These are phyloP conservation scores for Brachyistius frenatus DNA, from an alignment of 2,113 vertebrate species.

Conservation along the genomic window DNA sequence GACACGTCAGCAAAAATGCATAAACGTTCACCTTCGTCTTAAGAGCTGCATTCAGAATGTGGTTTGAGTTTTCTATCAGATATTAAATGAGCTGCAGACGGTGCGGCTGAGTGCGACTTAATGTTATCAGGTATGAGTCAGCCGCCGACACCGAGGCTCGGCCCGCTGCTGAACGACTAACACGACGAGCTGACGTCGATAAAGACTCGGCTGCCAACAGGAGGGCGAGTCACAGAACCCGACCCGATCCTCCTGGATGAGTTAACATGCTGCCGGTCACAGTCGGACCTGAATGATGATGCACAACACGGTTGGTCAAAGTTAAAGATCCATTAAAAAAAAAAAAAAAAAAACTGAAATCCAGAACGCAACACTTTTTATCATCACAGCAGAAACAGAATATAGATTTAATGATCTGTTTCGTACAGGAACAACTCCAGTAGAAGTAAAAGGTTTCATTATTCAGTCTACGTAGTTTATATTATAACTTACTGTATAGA, in stretches of 20 bases:
- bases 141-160: slow-evolving; percentile 23
- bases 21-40: neutral
- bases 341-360: neutral
- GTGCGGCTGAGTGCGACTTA: slow-evolving; percentile 20
- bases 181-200: slow-evolving; percentile 3
- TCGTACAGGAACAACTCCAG: no score
- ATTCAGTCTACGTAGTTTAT: no score
- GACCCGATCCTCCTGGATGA: slow-evolving; percentile 4
- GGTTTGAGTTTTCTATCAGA: neutral
- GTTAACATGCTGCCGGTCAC: neutral
- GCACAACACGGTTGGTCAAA: neutral
- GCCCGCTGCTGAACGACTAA: slow-evolving; percentile 1
- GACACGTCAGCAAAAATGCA: neutral
- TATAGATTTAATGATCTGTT: no score
- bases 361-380: no score
- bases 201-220: slow-evolving; percentile 42
- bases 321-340: neutral
- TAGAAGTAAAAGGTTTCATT: no score
- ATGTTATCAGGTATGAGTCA: slow-evolving; percentile 49
- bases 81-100: neutral
- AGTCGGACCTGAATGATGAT: neutral
- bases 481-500: no score
- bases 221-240: neutral
- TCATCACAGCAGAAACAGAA: no score
- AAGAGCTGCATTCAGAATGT: neutral